phyloP scores from a whole-genome alignment of 2,113 vertebrate genomes.

The Sceloporus undulatus region DNA sequence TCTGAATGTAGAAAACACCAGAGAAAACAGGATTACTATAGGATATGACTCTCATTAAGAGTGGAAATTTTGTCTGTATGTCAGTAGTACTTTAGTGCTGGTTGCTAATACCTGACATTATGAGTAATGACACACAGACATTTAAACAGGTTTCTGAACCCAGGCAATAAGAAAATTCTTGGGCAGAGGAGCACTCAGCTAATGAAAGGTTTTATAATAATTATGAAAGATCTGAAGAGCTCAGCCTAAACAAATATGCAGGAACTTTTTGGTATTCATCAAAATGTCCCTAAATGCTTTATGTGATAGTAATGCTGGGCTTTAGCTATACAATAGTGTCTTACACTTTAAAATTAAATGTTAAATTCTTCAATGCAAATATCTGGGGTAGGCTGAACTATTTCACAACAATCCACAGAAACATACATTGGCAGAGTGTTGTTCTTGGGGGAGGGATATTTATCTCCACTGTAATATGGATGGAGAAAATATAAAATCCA shows the following conservation, averaged over 20 bases:
- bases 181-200: neutral
- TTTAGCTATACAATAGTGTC: no score
- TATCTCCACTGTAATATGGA: slow-evolving; percentile 35
- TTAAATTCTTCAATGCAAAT: neutral
- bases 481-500: slow-evolving; percentile 30
- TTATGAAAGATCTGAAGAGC: neutral
- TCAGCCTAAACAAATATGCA: neutral
- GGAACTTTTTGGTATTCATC: neutral
- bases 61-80: neutral
- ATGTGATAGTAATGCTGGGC: no score
- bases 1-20: neutral
- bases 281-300: slow-evolving; percentile 2
- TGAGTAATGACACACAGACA: neutral
- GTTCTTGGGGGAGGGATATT: neutral
- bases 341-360: neutral
- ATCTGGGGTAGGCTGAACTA: slow-evolving; percentile 9
- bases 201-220: neutral
- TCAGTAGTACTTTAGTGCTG: no score
- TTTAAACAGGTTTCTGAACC: neutral
- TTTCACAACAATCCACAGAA: neutral
- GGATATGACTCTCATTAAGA: neutral
- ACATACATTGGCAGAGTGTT: slow-evolving; percentile 10
- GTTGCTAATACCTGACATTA: neutral
- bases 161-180: neutral
- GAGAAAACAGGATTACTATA: neutral